phyloP scores from a whole-genome alignment of 2,113 vertebrate species.

The Hyperopisus bebe region DNA sequence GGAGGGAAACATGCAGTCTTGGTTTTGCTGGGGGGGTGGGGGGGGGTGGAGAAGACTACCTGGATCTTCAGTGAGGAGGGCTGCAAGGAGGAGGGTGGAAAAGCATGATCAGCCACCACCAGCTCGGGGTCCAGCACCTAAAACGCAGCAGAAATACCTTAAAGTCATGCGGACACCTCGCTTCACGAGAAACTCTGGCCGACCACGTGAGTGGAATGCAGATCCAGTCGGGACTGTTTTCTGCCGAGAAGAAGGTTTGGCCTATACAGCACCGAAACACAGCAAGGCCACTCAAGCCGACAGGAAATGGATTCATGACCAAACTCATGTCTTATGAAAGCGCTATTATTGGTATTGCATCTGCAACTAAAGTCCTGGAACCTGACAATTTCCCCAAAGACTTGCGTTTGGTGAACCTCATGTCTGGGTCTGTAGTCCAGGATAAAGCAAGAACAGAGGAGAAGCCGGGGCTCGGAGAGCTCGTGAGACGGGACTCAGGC shows the following conservation, averaged over 20 bases:
- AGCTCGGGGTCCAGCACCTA: conserved; percentile 90
- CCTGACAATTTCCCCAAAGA: neutral
- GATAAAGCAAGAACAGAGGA: neutral
- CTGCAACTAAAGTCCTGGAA: neutral
- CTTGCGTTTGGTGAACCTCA: neutral
- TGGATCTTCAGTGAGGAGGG: conserved; percentile 85
- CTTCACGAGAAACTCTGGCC: neutral
- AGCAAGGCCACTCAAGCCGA: neutral
- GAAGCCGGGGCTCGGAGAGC: too few relatives aligned
- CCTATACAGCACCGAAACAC: too few relatives aligned
- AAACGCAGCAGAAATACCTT: neutral
- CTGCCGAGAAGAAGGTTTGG: neutral
- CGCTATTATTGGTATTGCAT: neutral
- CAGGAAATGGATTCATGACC: neutral
- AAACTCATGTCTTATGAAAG: neutral
- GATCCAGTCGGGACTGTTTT: neutral
- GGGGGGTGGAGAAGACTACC: conserved; percentile 50
- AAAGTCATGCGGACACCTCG: neutral
- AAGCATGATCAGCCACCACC: conserved; percentile 84
- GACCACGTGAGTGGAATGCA: neutral
- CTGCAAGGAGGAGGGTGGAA: conserved; percentile 70
- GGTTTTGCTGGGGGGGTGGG: neutral
- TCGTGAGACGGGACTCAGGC: neutral
- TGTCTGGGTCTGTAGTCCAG: neutral
- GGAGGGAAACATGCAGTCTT: neutral